Conservation (phyloP, 37 sponge, comb jelly and placozoan genomes). For the Beroe ovata region DNA sequence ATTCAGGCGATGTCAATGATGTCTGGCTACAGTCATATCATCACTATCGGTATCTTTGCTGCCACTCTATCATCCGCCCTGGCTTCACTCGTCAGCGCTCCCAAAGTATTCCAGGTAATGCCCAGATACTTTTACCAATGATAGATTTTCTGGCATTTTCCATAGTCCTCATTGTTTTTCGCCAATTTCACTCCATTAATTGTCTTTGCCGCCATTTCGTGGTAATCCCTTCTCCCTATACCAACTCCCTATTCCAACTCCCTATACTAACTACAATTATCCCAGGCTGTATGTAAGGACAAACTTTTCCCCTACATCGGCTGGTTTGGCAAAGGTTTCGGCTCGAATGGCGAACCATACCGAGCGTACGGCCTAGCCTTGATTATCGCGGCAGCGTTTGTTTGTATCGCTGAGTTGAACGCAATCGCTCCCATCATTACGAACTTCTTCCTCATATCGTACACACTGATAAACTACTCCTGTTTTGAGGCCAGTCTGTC, state of each 20-base stretch:
- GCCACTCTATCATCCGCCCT: constrained; percentile 98
- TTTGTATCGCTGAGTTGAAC: constrained; percentile 78
- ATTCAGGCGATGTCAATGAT: constrained; percentile 78
- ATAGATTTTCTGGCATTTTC: not conserved
- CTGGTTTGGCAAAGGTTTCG: constrained; percentile 85
- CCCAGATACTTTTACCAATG: constrained; percentile 39
- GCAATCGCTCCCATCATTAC: constrained; percentile 90
- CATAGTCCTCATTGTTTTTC: no score
- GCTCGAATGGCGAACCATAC: constrained; percentile 82
- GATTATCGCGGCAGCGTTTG: constrained; percentile 78
- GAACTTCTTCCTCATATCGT: constrained; percentile 94
- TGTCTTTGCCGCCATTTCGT: not conserved
- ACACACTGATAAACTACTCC: constrained; percentile 92
- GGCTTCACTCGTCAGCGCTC: constrained; percentile 90
- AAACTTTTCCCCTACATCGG: constrained; percentile 87
- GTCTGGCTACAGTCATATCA: constrained; percentile 72
- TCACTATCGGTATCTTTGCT: constrained; percentile 93
- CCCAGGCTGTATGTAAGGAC: constrained; percentile 89
- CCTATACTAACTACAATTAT: no score
- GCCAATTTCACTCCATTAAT: not conserved
- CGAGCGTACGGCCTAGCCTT: constrained; percentile 83
- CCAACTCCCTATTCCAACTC: not conserved
- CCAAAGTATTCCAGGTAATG: constrained; percentile 94
- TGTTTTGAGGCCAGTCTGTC: constrained; percentile 79
- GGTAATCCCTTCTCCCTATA: not conserved